A percentile compares a stretch with the other conserved stretches of the same genome.
Evolutionary conservation across 2,113 vertebrate genomes (phyloP).

Genomic region (Myrmecobius fasciatus): DNA sequence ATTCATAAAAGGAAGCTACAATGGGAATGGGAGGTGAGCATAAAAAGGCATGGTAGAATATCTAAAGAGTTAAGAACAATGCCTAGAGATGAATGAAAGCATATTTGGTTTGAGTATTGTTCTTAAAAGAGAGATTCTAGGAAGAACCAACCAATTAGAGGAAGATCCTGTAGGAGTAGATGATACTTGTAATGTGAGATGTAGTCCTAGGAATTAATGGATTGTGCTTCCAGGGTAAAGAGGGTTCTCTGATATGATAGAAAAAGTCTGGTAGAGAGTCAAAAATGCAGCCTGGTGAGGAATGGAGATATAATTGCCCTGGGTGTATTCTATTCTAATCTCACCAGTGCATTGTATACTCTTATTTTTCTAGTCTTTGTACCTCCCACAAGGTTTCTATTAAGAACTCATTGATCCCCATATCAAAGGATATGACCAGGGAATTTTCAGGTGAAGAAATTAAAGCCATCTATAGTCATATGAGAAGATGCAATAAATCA

Average conservation of each 20-base stretch:
- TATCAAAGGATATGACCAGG: too few species aligned
- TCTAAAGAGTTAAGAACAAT: background rate
- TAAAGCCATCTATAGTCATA: too few species aligned
- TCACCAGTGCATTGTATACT: background rate
- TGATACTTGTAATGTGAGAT: background rate
- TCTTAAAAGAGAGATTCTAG: background rate
- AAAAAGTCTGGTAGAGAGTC: background rate
- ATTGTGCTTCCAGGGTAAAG: background rate
- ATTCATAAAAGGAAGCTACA: background rate
- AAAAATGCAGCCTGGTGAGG: background rate
- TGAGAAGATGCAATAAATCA: too few species aligned
- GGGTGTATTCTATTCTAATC: background rate
- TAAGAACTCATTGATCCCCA: background rate
- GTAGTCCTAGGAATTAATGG: background rate
- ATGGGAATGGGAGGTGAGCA: background rate
- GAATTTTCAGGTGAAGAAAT: too few species aligned
- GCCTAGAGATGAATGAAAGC: background rate
- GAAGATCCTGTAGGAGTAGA: background rate
- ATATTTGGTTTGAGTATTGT: background rate
- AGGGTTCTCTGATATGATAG: background rate
- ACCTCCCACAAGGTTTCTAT: background rate
- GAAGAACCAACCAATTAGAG: background rate
- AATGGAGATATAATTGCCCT: background rate
- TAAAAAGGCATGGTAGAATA: background rate
- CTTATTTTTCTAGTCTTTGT: background rate